phyloP scores from a whole-genome alignment of 2,797 vertebrate species.

The Poecilia wingei region DNA sequence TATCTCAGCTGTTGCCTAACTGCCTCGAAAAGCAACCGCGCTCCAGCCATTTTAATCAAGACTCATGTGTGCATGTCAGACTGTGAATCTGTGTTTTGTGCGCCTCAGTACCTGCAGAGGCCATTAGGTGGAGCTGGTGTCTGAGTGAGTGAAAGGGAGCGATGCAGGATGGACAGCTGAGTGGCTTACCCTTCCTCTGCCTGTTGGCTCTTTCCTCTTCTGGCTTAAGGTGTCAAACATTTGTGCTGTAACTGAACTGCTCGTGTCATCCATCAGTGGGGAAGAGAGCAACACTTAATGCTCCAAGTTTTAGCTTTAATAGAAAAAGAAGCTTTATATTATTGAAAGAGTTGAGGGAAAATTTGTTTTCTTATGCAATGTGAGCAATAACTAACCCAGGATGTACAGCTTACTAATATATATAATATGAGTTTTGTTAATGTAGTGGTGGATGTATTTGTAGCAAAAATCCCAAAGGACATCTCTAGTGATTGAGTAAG shows the following conservation, averaged over 20 bases:
- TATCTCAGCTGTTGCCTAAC: conserved; percentile 58
- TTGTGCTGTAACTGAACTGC: conserved; percentile 17
- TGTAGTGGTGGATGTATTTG: not conserved
- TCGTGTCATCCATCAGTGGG: conserved; percentile 9
- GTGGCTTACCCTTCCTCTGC: conserved; percentile 36
- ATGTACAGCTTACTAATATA: not conserved
- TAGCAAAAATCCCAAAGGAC: not conserved
- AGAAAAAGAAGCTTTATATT: not conserved
- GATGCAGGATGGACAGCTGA: conserved; percentile 40
- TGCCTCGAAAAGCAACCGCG: conserved; percentile 54
- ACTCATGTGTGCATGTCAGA: conserved; percentile 23
- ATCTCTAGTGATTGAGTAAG: not conserved
- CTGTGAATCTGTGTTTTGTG: conserved; percentile 22
- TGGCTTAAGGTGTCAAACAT: conserved; percentile 24
- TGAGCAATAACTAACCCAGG: not conserved
- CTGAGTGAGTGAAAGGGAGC: conserved; percentile 60
- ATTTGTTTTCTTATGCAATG: not conserved
- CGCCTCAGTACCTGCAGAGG: conserved; percentile 68
- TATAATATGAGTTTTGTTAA: not conserved
- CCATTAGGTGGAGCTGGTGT: conserved; percentile 80
- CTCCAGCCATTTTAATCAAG: conserved; percentile 69
- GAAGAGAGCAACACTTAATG: conserved; percentile 18
- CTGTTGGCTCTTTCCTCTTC: conserved; percentile 17
- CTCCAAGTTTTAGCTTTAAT: conserved; percentile 4
- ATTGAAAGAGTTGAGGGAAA: not conserved